Percentiles rank a stretch among this genome's conserved stretches.
Evolutionary conservation across 1,140 invertebrate genomes (phyloP).

Genomic region (Orussus abietinus): DNA sequence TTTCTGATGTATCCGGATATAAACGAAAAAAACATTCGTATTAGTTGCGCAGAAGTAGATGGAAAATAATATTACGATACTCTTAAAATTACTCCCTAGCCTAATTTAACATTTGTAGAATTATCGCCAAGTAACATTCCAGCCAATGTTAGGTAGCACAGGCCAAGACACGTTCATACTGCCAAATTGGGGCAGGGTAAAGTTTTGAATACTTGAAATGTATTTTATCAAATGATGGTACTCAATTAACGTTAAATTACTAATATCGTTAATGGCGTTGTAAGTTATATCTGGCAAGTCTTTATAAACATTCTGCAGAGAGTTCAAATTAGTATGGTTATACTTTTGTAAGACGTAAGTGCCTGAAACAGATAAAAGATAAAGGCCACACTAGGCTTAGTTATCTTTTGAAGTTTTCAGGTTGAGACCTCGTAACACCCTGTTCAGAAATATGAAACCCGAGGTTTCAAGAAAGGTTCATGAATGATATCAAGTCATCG

Average conservation of each 20-base stretch:
- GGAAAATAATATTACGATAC: no score
- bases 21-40: no score
- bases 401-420: no score
- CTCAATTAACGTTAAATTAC: conserved; percentile 30
- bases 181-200: conserved; percentile 26
- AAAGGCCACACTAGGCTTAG: conserved; percentile 36
- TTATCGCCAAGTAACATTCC: conserved; percentile 33
- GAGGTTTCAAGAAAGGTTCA: no score
- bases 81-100: no score
- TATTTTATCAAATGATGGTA: conserved; percentile 41
- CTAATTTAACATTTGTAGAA: no score
- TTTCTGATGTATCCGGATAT: no score
- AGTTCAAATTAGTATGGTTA: conserved; percentile 43
- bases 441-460: no score
- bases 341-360: conserved; percentile 45
- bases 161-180: conserved; percentile 37
- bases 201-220: conserved; percentile 34
- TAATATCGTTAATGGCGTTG: conserved; percentile 38
- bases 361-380: conserved; percentile 52
- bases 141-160: conserved; percentile 34
- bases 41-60: no score
- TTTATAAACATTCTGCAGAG: conserved; percentile 41
- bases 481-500: no score
- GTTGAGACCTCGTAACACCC: no score
- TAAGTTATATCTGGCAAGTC: conserved; percentile 41